Evolutionary conservation across 2,113 vertebrate genomes (phyloP), one percentile per base, ranked within the genome.

Genomic region (Hippocampus zosterae): DNA sequence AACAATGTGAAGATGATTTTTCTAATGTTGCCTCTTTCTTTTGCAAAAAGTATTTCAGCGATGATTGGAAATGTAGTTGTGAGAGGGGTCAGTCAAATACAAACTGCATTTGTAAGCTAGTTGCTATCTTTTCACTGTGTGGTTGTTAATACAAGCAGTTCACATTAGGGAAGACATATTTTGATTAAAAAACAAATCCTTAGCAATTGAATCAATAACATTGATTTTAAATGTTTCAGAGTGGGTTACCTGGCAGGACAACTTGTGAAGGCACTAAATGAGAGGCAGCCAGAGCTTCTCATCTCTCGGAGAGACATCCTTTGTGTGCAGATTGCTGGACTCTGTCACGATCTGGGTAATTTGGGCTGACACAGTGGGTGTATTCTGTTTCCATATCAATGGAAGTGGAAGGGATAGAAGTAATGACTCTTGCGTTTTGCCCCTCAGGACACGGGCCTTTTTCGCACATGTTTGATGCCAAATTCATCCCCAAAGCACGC

Each of bases 341-440:
- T 98, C 66, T 99, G 97, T 73, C 97, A 99, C 2, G 97, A 99
- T 81, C 84, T 99, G 15, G 97, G 97, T 99, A 77, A 89, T 83
- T 77, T 65, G 13, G 0, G 42, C 8, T 4, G 2, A 2, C 18
- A 2, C 13, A 27, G 8, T 10, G 42, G 23, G 7, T 16, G 42
- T 25, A 41, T 23, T 65, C 2, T 29, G 13, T 60, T 59, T 16
- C 25, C 7, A 8, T 60, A 29, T 29, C 65, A 60, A 66, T 27
- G 2, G 0, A 79, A 62, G 11, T 25, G 8, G 44, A 70, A 52
- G 0, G 2, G 4, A 44, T 19, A 6, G 42, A 42, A 10, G n/a
- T 40, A 40, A 60, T 59, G 64, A 21, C 46, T 55, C n/a, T 29
- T 18, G 37, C 27, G 15, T 21, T 33, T 69, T 44, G 37, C 9